Evolutionary conservation across 2,797 vertebrate species (phyloP), one percentile per base, ranked within the genome.

Genomic region (Etheostoma perlongum): DNA sequence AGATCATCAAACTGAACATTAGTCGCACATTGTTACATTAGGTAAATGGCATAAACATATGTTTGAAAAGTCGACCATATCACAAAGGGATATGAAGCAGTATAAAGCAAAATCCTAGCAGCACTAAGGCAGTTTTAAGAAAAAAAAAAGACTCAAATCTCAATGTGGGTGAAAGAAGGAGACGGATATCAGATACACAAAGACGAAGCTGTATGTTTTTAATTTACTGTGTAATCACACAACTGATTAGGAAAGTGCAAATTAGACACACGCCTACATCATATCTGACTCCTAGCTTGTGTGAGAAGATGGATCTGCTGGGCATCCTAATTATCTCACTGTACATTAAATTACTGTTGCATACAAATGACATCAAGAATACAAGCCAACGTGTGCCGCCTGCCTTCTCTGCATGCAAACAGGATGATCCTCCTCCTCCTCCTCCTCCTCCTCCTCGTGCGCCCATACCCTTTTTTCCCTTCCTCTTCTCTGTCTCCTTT

Each of bases 341-440:
- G 84, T 89, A 93, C 89, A 91, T 92, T 94, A 84, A 92, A 91
- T 94, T 93, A 94, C 86, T 80, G 74, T 90, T 76, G 78, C 90
- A 85, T 87, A 90, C 85, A 92, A 88, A 91, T 88, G 72, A 91
- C 87, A 89, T 92, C 63, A 85, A 92, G 89, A 86, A 90, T 85
- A 80, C 47, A 53, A 93, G 85, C 88, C 81, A 89, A 85, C 78
- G 82, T 89, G 87, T 92, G 90, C 88, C 71, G 86, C 86, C 84
- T 78, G 82, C 85, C 69, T 71, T 90, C 92, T 82, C 82, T 81
- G 73, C 88, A 85, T 70, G 85, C 46, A 68, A 87, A 83, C 76
- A 62, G 85, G 79, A 81, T 84, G 82, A 70, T 86, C 73, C 85
- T 87, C 78, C 84, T 83, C 67, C 82, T 84, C 82, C 21, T 23